Conservation (phyloP, 1,140 invertebrate genomes). For the Drosophila novamexicana region DNA sequence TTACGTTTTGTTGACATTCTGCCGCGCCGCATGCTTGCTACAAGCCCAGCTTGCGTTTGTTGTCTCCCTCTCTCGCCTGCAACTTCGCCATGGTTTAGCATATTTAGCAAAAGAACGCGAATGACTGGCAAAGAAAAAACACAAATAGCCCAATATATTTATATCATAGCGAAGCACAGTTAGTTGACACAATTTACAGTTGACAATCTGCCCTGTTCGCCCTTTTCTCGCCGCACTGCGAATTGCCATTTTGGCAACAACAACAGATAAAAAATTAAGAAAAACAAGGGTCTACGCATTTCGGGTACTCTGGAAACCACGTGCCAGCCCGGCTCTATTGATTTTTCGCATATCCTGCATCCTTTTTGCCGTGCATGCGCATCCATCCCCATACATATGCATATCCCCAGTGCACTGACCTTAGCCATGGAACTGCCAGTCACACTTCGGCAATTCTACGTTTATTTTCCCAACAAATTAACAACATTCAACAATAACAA, state of each 20-base stretch:
- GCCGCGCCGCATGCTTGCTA: constrained; percentile 26
- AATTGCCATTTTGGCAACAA: constrained; percentile 9
- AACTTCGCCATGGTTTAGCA: constrained; percentile 65
- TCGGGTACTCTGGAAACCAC: constrained; percentile 5
- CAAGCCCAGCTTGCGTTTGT: constrained; percentile 28
- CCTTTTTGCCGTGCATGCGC: constrained; percentile 65
- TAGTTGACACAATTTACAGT: constrained; percentile 74
- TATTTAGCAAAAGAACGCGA: constrained; percentile 49
- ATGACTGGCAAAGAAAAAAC: constrained; percentile 4
- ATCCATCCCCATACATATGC: constrained; percentile 37
- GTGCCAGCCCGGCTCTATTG: constrained; percentile 62
- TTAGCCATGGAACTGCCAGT: constrained; percentile 62
- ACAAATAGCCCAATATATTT: constrained; percentile 13
- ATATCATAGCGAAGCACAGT: constrained; percentile 53
- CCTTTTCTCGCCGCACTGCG: neutral
- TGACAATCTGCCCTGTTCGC: constrained; percentile 6
- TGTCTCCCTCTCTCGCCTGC: constrained; percentile 5
- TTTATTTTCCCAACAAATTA: constrained; percentile 69
- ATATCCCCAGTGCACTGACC: constrained; percentile 70
- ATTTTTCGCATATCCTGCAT: constrained; percentile 68
- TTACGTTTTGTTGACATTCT: constrained; percentile 77
- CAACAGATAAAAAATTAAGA: no score
- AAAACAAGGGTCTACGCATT: neutral
- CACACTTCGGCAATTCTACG: constrained; percentile 30
- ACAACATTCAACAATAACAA: constrained; percentile 65